Evolutionary conservation across 2,113 vertebrate species (phyloP).

Genomic region (Telmatochromis brichardi): DNA sequence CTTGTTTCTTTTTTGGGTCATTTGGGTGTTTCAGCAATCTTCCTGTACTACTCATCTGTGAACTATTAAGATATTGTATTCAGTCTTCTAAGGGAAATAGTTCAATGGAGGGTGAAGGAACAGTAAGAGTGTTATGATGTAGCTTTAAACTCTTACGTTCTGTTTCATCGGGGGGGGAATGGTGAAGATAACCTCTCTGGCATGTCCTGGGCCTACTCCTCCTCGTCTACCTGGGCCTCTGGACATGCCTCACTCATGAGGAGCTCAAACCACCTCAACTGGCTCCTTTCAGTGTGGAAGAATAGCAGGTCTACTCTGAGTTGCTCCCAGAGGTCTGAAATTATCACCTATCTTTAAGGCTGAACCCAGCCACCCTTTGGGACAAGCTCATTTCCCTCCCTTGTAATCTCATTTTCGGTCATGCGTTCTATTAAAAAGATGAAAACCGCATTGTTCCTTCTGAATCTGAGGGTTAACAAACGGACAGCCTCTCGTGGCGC

Average conservation of each 20-base stretch:
- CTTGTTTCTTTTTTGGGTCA: not conserved
- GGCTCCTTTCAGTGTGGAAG: not conserved
- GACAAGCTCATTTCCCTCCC: not conserved
- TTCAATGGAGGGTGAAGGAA: not conserved
- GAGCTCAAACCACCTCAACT: not conserved
- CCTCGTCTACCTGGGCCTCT: not conserved
- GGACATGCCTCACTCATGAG: not conserved
- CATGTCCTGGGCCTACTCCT: not conserved
- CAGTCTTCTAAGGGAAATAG: not conserved
- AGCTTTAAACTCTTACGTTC: not conserved
- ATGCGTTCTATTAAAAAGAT: not conserved
- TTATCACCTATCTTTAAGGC: not conserved
- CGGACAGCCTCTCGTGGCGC: fast-evolving
- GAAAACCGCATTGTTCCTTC: not conserved
- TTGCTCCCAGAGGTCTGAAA: not conserved
- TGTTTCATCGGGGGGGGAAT: not conserved
- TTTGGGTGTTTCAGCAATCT: not conserved
- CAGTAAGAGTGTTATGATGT: not conserved
- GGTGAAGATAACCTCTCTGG: not conserved
- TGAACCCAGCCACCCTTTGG: not conserved
- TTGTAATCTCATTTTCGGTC: not conserved
- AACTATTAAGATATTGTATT: not conserved
- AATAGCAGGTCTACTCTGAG: not conserved
- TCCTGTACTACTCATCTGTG: not conserved
- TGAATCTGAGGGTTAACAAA: not conserved